These are phyloP conservation scores for Notospermus geniculatus DNA, from an alignment of 1,140 invertebrate species.

Conservation along the genomic window DNA sequence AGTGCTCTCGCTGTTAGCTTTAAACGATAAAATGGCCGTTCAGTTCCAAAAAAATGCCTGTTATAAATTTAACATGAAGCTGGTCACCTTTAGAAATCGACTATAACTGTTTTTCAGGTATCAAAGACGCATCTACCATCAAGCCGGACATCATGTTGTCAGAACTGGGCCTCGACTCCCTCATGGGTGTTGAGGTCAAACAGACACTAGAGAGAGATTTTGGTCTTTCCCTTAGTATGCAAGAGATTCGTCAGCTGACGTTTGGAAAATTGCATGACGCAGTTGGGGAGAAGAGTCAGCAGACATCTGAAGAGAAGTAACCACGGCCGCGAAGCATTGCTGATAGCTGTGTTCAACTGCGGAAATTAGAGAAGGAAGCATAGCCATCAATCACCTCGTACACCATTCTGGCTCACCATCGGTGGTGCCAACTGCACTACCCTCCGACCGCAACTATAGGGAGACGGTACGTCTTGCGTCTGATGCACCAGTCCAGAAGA, in stretches of 20 bases:
- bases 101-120: too few species aligned
- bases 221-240: constrained; percentile 81
- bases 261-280: constrained; percentile 63
- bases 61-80: too few species aligned
- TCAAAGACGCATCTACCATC: constrained; percentile 79
- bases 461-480: too few species aligned
- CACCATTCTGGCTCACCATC: constrained; percentile 89
- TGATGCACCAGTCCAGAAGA: too few species aligned
- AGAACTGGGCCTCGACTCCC: constrained; percentile 96
- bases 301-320: background rate
- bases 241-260: constrained; percentile 74
- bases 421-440: too few species aligned
- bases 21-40: too few species aligned
- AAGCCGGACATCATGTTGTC: constrained; percentile 73
- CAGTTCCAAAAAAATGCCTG: too few species aligned
- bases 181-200: too few species aligned
- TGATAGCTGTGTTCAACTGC: constrained; percentile 55
- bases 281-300: constrained; percentile 11
- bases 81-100: too few species aligned
- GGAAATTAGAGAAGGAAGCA: constrained; percentile 54
- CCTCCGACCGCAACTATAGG: too few species aligned
- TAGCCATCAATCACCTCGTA: constrained; percentile 75
- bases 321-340: constrained; percentile 36
- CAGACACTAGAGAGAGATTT: constrained; percentile 87
- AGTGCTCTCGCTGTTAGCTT: too few species aligned